These are phyloP conservation scores for Zygaena filipendulae DNA, from an alignment of 2,888 invertebrate genomes.

Conservation along the genomic window DNA sequence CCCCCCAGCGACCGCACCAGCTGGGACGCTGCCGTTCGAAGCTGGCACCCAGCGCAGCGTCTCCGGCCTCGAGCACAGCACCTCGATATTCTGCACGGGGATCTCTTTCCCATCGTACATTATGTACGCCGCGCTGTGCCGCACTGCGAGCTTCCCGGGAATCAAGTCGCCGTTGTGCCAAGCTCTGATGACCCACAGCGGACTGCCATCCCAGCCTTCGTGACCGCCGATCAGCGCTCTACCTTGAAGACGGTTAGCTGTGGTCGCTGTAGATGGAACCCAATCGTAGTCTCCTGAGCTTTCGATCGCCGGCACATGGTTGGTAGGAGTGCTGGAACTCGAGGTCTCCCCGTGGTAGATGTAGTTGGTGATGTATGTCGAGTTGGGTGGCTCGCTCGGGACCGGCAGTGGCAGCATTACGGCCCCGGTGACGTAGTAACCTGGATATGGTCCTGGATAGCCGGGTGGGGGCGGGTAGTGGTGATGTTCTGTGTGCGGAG, in stretches of 20 bases:
- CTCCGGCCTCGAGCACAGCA: slow-evolving; percentile 42
- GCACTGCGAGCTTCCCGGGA: slow-evolving; percentile 55
- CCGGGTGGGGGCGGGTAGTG: slow-evolving; percentile 20
- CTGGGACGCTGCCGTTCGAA: slow-evolving; percentile 60
- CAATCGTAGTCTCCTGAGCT: slow-evolving; percentile 49
- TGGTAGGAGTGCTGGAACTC: slow-evolving; percentile 16
- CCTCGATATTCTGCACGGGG: slow-evolving; percentile 54
- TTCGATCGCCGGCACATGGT: slow-evolving; percentile 39
- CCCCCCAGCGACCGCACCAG: slow-evolving; percentile 65
- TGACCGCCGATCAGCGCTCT: slow-evolving; percentile 55
- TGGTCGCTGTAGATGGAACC: slow-evolving; percentile 45
- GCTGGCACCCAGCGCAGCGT: slow-evolving; percentile 62
- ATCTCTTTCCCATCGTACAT: slow-evolving; percentile 50
- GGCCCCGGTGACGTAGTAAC: slow-evolving; percentile 45
- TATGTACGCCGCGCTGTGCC: slow-evolving; percentile 49
- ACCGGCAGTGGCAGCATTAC: slow-evolving; percentile 44
- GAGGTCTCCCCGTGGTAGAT: slow-evolving; percentile 47
- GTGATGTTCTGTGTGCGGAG: slow-evolving; percentile 23
- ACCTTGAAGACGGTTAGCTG: slow-evolving; percentile 37
- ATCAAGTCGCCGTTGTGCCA: slow-evolving; percentile 55
- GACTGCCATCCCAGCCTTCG: slow-evolving; percentile 61
- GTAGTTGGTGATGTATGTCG: slow-evolving; percentile 53
- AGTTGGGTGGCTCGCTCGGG: slow-evolving; percentile 21
- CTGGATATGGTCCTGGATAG: slow-evolving; percentile 27
- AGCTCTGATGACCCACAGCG: slow-evolving; percentile 54